Evolutionary conservation across 2,113 vertebrate genomes (phyloP).

Genomic region (Taxidea taxus): DNA sequence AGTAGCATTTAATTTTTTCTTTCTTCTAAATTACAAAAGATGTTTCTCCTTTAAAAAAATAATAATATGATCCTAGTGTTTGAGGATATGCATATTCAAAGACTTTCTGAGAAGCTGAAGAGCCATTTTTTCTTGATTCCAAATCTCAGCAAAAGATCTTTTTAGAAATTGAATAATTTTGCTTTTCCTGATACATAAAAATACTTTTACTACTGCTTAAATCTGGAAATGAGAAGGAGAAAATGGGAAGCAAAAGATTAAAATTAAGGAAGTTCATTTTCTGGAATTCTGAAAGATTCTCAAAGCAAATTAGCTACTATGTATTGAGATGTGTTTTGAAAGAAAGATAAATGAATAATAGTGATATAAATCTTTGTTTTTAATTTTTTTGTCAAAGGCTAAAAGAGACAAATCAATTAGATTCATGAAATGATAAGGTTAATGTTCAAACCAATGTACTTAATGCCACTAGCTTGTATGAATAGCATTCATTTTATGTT

Average conservation of each 20-base stretch:
- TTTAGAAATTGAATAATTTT: background rate
- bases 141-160: background rate
- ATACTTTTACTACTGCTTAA: background rate
- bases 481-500: background rate
- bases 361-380: background rate
- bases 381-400: slow-evolving; percentile 10
- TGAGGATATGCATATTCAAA: background rate
- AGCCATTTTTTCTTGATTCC: background rate
- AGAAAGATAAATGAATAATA: background rate
- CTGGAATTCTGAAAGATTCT: background rate
- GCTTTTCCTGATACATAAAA: background rate
- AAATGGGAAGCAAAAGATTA: background rate
- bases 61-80: background rate
- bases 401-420: slow-evolving; percentile 45
- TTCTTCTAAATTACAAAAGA: background rate
- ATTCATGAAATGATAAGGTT: slow-evolving; percentile 22
- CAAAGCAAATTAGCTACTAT: background rate
- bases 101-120: background rate
- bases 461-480: background rate
- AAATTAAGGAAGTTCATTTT: background rate
- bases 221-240: background rate
- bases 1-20: background rate
- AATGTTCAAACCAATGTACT: background rate
- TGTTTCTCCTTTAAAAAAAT: background rate
- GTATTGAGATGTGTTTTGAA: background rate